phyloP scores from a whole-genome alignment of 2,113 vertebrate genomes.

The Chaenocephalus aceratus region DNA sequence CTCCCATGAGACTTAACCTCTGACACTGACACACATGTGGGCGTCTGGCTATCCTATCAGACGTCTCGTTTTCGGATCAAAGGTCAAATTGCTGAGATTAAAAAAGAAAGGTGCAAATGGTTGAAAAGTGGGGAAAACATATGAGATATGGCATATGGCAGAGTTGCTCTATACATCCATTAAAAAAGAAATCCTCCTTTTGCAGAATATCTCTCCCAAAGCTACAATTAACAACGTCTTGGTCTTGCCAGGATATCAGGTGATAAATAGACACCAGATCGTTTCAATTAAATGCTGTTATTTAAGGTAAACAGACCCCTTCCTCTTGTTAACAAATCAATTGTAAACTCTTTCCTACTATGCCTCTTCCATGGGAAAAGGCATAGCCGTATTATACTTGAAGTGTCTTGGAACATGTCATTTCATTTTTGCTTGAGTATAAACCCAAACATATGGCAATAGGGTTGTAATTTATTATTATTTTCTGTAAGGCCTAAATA shows the following conservation, averaged over 20 bases:
- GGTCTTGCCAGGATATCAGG: conserved; percentile 14
- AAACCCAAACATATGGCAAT: too few relatives aligned
- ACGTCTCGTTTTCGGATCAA: too few relatives aligned
- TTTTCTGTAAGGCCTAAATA: not conserved
- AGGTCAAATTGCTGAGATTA: conserved; percentile 38
- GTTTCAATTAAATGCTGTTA: conserved; percentile 25
- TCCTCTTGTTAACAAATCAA: not conserved
- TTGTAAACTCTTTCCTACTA: not conserved
- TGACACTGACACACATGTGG: conserved; percentile 20
- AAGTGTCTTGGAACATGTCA: not conserved
- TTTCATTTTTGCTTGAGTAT: not conserved
- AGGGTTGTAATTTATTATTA: not conserved
- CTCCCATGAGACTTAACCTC: conserved; percentile 50
- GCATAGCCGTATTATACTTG: not conserved
- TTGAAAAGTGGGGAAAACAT: not conserved
- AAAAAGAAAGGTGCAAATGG: conserved; percentile 2
- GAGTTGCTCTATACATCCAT: not conserved
- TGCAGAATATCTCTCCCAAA: not conserved
- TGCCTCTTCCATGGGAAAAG: not conserved
- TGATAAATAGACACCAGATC: not conserved
- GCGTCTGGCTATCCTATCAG: too few relatives aligned
- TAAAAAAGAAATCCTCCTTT: not conserved
- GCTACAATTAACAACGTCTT: not conserved
- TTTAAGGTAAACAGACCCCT: not conserved
- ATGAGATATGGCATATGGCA: not conserved